phyloP scores from a whole-genome alignment of 2,888 invertebrate species.

The Aromia moschata region DNA sequence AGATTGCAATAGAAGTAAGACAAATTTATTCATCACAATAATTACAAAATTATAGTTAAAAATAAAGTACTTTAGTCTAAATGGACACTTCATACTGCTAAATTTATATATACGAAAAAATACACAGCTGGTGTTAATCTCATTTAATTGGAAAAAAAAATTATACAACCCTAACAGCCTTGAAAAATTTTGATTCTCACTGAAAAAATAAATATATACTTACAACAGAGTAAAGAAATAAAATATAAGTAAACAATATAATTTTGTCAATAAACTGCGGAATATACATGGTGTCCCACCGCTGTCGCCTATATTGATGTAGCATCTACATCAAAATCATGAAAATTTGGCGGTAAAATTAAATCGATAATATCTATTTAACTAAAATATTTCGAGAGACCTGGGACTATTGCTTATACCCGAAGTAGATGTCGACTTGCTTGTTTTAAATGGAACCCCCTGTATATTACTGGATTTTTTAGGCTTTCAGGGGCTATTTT shows the following conservation, averaged over 20 bases:
- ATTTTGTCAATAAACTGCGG: constrained; percentile 12
- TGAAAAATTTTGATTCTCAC: constrained; percentile 18
- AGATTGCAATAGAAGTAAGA: constrained; percentile 39
- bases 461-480: too few species aligned
- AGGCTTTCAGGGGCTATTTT: too few species aligned
- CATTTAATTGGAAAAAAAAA: constrained; percentile 17
- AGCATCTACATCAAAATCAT: too few species aligned
- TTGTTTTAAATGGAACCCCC: too few species aligned
- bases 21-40: constrained; percentile 57
- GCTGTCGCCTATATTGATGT: too few species aligned
- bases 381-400: too few species aligned
- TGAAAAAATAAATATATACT: constrained; percentile 14
- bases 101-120: constrained; percentile 32
- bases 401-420: too few species aligned
- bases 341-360: too few species aligned
- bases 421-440: too few species aligned
- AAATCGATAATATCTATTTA: too few species aligned
- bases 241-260: constrained; percentile 9
- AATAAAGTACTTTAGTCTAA: constrained; percentile 51
- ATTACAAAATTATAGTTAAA: constrained; percentile 54
- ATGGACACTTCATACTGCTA: constrained; percentile 54
- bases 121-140: constrained; percentile 14
- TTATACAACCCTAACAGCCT: constrained; percentile 31
- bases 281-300: too few species aligned
- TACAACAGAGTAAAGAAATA: constrained; percentile 4